A percentile compares a stretch with the other conserved stretches of the same genome.
phyloP scores from a whole-genome alignment of 23 tunicate species.

The Halocynthia roretzi region DNA sequence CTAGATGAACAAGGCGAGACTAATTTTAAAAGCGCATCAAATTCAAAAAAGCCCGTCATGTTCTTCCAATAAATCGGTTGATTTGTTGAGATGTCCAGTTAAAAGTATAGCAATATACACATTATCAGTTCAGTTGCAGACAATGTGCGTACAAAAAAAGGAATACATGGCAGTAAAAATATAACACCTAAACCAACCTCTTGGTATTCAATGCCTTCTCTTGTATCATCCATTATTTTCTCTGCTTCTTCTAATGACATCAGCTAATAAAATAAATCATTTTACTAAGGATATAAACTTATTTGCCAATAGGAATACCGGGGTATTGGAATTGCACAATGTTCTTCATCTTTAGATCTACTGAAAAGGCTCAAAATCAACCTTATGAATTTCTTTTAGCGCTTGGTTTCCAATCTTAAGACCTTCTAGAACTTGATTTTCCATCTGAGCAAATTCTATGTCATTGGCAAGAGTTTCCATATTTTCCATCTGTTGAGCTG shows the following conservation, averaged over 20 bases:
- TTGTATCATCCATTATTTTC: conserved; percentile 84
- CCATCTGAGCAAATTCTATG: conserved; percentile 91
- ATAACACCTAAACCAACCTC: neutral
- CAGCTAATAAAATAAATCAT: conserved; percentile 1
- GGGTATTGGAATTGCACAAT: neutral
- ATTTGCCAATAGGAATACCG: neutral
- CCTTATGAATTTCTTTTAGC: conserved; percentile 72
- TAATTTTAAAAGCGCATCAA: too few species aligned
- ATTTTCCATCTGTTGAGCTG: conserved; percentile 80
- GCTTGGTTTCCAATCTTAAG: conserved; percentile 86
- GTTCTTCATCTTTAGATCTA: too few species aligned
- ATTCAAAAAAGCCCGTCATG: too few species aligned
- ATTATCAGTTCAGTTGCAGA: too few species aligned
- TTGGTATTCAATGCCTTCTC: conserved; percentile 86
- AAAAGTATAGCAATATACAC: too few species aligned
- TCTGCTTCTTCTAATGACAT: conserved; percentile 96
- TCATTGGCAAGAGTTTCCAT: conserved; percentile 74
- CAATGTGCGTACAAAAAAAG: too few species aligned
- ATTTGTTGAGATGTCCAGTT: too few species aligned
- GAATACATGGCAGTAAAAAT: too few species aligned
- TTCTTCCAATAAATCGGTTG: too few species aligned
- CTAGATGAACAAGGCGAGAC: neutral
- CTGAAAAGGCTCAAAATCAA: neutral
- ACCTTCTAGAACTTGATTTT: conserved; percentile 74
- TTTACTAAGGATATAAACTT: neutral